Base-by-base conservation (phyloP, 2,888 invertebrate species). In the Eulithis prunata region DNA sequence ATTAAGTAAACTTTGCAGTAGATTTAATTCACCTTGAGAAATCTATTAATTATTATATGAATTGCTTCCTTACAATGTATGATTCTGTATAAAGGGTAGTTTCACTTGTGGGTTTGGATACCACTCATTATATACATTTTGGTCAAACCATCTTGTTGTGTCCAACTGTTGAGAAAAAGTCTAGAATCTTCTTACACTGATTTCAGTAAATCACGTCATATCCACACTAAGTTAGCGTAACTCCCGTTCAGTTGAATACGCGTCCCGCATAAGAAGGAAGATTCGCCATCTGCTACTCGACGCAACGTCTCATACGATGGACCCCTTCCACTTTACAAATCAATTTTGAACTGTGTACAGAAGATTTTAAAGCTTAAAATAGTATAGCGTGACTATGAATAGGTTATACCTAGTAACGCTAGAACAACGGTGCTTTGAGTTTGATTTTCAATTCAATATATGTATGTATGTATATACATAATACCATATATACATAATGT, bases 201-300 rank as follows among this genome's bases (percentile, higher is more conserved):
- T 32, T 38, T 52, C n/a, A 32, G 14, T 55, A 56, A 53, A 43
- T 41, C n/a, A 46, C 28, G 59, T 49, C 68, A 7, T 76, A 81
- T 90, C 90, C 84, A 81, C 61, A 64, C 7, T 74, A 79, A 71
- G 62, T 74, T 49, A 53, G n/a, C 78, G 71, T 68, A 53, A 73
- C 79, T 82, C 83, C 80, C 74, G 83, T 81, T 85, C 84, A 84
- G 89, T 86, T 89, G 87, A 90, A 88, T 89, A 84, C 84, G 75
- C 78, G 86, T 87, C 88, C 87, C 86, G 86, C 84, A 89, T 88
- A 88, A 89, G 86, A 87, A 85, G 86, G 85, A 85, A 77, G 86
- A 88, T 87, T 87, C 83, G 87, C 89, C 90, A 90, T 89, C 91
- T 91, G 91, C 85, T 80, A 80, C 78, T 73, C 78, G 71, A 74